A percentile compares a stretch with the other conserved stretches of the same genome.
phyloP scores from a whole-genome alignment of 2,113 vertebrate genomes.

The Rhabdornis inornatus region DNA sequence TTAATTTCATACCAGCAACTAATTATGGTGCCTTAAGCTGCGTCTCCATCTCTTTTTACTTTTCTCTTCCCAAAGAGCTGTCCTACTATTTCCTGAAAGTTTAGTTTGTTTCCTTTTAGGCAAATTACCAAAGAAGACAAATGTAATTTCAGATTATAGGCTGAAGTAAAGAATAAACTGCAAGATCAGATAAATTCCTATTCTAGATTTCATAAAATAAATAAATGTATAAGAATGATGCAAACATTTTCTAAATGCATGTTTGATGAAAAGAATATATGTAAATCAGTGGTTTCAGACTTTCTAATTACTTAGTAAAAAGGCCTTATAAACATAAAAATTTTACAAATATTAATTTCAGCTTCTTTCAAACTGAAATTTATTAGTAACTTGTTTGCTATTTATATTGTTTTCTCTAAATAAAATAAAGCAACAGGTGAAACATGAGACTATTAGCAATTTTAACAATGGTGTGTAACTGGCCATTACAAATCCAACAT shows the following conservation, averaged over 20 bases:
- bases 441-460: background rate
- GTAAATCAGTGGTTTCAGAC: background rate
- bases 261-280: background rate
- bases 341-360: background rate
- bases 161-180: background rate
- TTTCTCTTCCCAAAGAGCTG: background rate
- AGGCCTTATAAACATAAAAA: background rate
- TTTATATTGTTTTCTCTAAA: background rate
- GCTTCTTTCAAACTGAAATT: background rate
- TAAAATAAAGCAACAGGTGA: background rate
- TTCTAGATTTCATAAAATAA: background rate
- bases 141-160: background rate
- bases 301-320: background rate
- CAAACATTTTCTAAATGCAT: background rate
- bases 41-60: background rate
- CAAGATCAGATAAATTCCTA: background rate
- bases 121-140: background rate
- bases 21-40: background rate
- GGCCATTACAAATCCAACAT: background rate
- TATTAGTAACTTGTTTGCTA: background rate
- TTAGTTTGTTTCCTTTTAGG: slow-evolving; percentile 1
- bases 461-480: background rate
- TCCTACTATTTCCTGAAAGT: background rate
- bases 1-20: slow-evolving; percentile 27
- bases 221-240: background rate